Conservation (phyloP, 2,113 vertebrate genomes). For the Sialia sialis region DNA sequence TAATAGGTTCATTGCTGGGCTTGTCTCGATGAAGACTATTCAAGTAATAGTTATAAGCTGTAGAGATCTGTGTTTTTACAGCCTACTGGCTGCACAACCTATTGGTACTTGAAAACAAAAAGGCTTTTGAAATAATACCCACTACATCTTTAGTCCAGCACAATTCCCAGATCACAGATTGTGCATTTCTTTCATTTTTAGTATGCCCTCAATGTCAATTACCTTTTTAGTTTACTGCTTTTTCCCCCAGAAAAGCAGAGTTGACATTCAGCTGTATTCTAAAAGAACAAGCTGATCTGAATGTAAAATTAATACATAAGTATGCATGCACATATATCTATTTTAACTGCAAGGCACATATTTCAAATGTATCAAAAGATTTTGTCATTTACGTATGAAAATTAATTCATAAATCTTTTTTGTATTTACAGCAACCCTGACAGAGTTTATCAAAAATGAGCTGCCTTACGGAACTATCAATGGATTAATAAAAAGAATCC, state of each 20-base stretch:
- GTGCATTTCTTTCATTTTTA: conserved; percentile 8
- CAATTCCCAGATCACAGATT: background rate
- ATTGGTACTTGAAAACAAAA: background rate
- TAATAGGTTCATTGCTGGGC: background rate
- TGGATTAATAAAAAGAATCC: conserved; percentile 60
- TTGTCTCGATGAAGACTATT: background rate
- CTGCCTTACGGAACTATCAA: conserved; percentile 33
- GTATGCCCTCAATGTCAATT: background rate
- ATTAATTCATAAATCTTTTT: conserved; percentile 74
- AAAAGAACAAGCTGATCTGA: background rate
- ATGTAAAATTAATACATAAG: conserved; percentile 13
- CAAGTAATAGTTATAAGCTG: background rate
- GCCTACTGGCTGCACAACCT: background rate
- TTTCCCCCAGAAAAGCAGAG: background rate
- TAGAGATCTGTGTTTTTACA: background rate
- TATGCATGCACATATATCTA: background rate
- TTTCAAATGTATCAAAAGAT: conserved; percentile 43
- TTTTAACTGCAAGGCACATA: conserved; percentile 50
- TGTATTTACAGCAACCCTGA: conserved; percentile 58
- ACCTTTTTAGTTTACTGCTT: conserved; percentile 29
- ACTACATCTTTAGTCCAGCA: background rate
- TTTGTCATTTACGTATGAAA: conserved; percentile 69
- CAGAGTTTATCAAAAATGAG: conserved; percentile 60
- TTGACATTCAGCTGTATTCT: conserved; percentile 28
- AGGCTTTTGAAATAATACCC: background rate